phyloP scores from a whole-genome alignment of 2,888 invertebrate genomes.

The Maniola hyperantus region DNA sequence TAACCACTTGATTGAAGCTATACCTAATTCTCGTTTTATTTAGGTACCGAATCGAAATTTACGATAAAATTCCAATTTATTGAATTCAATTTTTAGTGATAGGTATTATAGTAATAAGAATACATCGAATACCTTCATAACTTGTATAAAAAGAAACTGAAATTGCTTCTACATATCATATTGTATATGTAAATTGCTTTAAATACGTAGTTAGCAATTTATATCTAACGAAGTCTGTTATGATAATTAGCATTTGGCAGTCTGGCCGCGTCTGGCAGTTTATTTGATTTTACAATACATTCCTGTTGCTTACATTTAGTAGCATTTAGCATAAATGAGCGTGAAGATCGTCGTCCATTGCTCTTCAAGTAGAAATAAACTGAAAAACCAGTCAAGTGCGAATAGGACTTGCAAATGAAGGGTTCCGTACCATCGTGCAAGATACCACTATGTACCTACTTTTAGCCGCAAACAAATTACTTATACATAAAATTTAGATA shows the following conservation, averaged over 20 bases:
- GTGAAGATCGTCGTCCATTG: not conserved
- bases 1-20: not conserved
- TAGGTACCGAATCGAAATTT: not conserved
- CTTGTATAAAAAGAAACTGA: not conserved
- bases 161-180: slow-evolving; percentile 12
- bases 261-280: slow-evolving; percentile 51
- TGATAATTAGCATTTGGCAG: slow-evolving; percentile 44
- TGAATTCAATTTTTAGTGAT: not conserved
- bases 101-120: not conserved
- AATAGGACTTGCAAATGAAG: not conserved
- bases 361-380: not conserved
- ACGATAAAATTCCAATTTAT: not conserved
- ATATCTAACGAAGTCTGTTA: slow-evolving; percentile 36
- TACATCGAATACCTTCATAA: not conserved
- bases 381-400: not conserved
- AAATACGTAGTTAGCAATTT: slow-evolving; percentile 45
- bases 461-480: no score
- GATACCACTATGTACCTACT: no score
- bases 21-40: not conserved
- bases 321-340: not conserved
- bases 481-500: no score
- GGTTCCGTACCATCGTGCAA: no score
- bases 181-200: slow-evolving; percentile 35
- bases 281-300: slow-evolving; percentile 57
- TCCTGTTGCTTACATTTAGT: slow-evolving; percentile 42